Base-by-base conservation (phyloP, 1,140 invertebrate species). In the Drosophila lacteicornis region DNA sequence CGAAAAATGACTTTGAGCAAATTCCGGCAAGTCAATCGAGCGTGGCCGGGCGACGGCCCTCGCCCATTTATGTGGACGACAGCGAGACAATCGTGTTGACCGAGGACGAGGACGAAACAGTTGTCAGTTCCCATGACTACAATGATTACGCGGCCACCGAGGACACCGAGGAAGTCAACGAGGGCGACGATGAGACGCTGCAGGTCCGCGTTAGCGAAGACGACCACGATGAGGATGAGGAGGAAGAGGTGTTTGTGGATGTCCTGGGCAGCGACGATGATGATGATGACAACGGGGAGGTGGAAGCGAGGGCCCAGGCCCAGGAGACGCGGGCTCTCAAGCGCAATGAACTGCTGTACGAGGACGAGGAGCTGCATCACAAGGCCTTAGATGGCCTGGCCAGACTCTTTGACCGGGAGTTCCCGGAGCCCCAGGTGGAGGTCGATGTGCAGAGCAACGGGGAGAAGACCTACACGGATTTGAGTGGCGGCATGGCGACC, bases 401-500 rank as follows among this genome's bases (percentile, higher is more conserved):
- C 8, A 84, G 82, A 38, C 75, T 93, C 30, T 93, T 93, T 5
- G 88, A 92, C 22, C 65, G 82, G 22, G 85, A 92, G 43, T 92
- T 92, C 22, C 40, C 51, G 0, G 43, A 62, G 12, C 38, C 60
- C 5, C 47, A 50, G 9, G 66, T 77, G 17, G 49, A 61, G 27
- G 46, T 53, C 38, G 59, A 76, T 8, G 51, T 45, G 8, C 45
- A 43, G 55, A 65, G 92, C 61, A 71, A 67, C 59, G 84, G 56
- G 65, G 93, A 93, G 46, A 93, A 93, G 80, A 93, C 93, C 69
- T 94, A 94, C 9, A 93, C 93, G n/a, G 94, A 94, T 45, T 86
- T 94, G 42, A 92, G 94, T 11, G 92, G 92, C 93, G 43, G 92
- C 93, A 42, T 92, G 4, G 40, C 30, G 1, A 25, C 25, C 0